Evolutionary conservation across 2,797 vertebrate genomes (phyloP).

Genomic region (Characodon lateralis): DNA sequence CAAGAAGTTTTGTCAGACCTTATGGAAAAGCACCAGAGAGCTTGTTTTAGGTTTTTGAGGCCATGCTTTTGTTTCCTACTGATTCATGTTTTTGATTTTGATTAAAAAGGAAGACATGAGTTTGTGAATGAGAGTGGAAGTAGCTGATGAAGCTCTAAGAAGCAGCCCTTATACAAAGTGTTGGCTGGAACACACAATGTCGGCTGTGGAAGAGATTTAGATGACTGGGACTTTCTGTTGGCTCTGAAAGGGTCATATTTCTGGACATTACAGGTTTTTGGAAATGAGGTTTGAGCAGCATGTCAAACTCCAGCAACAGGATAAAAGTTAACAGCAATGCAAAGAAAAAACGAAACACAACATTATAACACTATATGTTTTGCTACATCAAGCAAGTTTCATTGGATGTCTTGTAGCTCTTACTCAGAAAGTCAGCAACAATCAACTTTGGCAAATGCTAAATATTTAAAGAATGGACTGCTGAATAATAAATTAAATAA

Average conservation of each 20-base stretch:
- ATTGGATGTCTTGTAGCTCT: slow-evolving; percentile 29
- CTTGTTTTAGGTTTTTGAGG: slow-evolving; percentile 81
- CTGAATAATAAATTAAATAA: slow-evolving; percentile 56
- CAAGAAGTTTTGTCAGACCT: slow-evolving; percentile 56
- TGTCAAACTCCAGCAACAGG: slow-evolving; percentile 11
- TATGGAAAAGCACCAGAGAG: slow-evolving; percentile 50
- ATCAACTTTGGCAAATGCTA: slow-evolving; percentile 22
- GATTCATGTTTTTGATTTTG: slow-evolving; percentile 40
- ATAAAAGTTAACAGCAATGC: slow-evolving; percentile 12
- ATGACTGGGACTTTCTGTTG: slow-evolving; percentile 60
- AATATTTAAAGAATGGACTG: slow-evolving; percentile 51
- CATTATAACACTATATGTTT: neutral
- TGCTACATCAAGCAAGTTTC: neutral
- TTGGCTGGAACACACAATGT: slow-evolving; percentile 66
- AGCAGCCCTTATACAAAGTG: slow-evolving; percentile 58
- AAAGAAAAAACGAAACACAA: slow-evolving; percentile 9
- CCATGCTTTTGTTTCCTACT: slow-evolving; percentile 28
- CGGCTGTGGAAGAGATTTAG: slow-evolving; percentile 58
- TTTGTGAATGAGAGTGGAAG: slow-evolving; percentile 32
- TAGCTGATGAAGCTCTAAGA: slow-evolving; percentile 45
- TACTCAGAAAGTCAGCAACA: slow-evolving; percentile 12
- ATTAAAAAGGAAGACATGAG: slow-evolving; percentile 59
- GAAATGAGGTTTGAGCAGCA: slow-evolving; percentile 19
- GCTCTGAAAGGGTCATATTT: slow-evolving; percentile 39
- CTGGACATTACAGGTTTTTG: slow-evolving; percentile 38